Evolutionary conservation across 1,140 invertebrate genomes (phyloP).

Genomic region (Theocolax elegans): DNA sequence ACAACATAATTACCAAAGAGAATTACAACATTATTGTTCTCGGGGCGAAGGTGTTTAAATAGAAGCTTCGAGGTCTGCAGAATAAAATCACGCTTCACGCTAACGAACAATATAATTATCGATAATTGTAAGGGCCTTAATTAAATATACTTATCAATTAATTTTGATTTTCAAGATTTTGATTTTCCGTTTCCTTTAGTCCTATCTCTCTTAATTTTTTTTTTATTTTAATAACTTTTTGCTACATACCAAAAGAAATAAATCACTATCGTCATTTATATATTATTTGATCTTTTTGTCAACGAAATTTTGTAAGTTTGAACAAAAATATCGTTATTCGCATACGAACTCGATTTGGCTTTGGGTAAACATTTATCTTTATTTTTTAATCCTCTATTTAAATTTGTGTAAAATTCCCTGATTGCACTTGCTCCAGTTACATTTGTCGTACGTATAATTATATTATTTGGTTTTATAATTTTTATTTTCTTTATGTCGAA

Average conservation of each 20-base stretch:
- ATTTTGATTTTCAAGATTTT: constrained; percentile 66
- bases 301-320: not conserved
- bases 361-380: not conserved
- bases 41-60: constrained; percentile 21
- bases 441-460: not conserved
- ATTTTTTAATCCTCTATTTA: not conserved
- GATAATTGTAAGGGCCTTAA: constrained; percentile 57
- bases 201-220: constrained; percentile 44
- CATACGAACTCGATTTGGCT: no score
- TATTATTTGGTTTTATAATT: not conserved
- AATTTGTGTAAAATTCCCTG: constrained; percentile 12
- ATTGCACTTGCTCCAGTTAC: constrained; percentile 38
- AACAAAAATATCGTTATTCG: constrained; percentile 29
- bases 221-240: not conserved
- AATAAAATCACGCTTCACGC: constrained; percentile 40
- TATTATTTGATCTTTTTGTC: no score
- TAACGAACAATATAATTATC: constrained; percentile 60
- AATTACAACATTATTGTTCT: constrained; percentile 37
- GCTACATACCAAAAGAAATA: constrained; percentile 30
- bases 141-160: constrained; percentile 60
- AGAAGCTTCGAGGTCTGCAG: constrained; percentile 22
- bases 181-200: constrained; percentile 54
- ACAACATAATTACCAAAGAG: constrained; percentile 35
- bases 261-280: not conserved
- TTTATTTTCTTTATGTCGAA: not conserved